Base-by-base conservation (phyloP, 2,797 vertebrate genomes). In the Hoplostethus atlanticus region DNA sequence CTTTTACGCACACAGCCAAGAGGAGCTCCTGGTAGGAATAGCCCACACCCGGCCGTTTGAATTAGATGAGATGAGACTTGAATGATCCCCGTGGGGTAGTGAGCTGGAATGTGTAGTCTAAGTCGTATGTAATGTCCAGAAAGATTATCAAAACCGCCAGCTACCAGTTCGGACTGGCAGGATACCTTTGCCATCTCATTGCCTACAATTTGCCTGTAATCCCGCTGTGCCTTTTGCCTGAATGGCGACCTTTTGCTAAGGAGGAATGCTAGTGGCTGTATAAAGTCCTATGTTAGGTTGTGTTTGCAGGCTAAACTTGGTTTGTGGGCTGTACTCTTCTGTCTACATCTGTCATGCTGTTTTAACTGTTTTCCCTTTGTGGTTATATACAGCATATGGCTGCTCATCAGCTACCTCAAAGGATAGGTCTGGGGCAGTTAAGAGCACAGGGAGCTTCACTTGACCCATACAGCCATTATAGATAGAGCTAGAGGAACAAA, bases 331-430 rank as follows among this genome's bases (percentile, higher is more conserved):
- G 62, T 66, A 21, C 72, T 40, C 13, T 57, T 81, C 76, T 77
- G 65, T 34, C 17, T 16, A 15, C 8, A 21, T 79, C 60, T 68
- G 28, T 65, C 31, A 48, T 52, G 54, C 68, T 53, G 21, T 77
- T 80, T 64, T 53, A 68, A 82, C 64, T 48, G 67, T 79, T 42
- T 48, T 17, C n/a, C n/a, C 15, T 16, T 68, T 77, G 17, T 52
- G 74, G 69, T 61, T 64, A 60, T 81, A 16, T 40, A 58, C 36
- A 38, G 16, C 25, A 59, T 67, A 79, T 71, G 47, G 68, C 21
- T 68, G 34, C 75, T 89, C 88, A 90, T 92, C 87, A 85, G 68
- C 64, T 67, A 68, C 68, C 64, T 48, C 52, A 56, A 52, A 50
- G 21, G 21, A 21, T 21, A 21, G 79, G 74, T 46, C 56, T 84